Conservation (phyloP, 1,140 invertebrate genomes). For the Apis dorsata region DNA sequence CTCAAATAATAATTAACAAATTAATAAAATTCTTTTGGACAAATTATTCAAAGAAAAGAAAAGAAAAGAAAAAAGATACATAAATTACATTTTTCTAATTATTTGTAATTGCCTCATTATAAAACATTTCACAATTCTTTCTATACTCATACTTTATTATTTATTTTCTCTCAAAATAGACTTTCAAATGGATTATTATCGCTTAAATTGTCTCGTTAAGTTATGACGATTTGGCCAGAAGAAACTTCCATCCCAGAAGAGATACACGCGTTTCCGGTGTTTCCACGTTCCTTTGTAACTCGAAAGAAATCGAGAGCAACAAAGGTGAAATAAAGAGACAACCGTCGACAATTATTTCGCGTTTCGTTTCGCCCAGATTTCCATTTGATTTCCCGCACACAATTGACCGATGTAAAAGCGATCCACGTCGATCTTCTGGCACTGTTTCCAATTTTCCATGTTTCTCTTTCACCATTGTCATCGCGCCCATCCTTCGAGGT, state of each 20-base stretch:
- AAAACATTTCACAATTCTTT: not conserved
- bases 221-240: not conserved
- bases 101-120: not conserved
- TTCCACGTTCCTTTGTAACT: constrained; percentile 37
- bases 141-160: not conserved
- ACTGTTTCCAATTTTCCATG: not conserved
- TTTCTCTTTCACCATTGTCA: not conserved
- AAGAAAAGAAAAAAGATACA: too few species aligned
- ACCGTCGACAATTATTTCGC: not conserved
- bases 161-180: not conserved
- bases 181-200: not conserved
- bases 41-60: too few species aligned
- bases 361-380: not conserved
- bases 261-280: not conserved
- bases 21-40: too few species aligned
- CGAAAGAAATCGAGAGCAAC: constrained; percentile 1
- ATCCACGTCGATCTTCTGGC: not conserved
- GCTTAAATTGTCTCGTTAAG: not conserved
- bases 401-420: not conserved
- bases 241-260: not conserved
- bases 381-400: constrained; percentile 6
- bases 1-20: too few species aligned
- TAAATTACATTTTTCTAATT: too few species aligned
- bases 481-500: not conserved
- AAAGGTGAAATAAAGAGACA: constrained; percentile 1